These are phyloP conservation scores for Candidula unifasciata DNA, from an alignment of 2,888 invertebrate genomes.

Conservation along the genomic window DNA sequence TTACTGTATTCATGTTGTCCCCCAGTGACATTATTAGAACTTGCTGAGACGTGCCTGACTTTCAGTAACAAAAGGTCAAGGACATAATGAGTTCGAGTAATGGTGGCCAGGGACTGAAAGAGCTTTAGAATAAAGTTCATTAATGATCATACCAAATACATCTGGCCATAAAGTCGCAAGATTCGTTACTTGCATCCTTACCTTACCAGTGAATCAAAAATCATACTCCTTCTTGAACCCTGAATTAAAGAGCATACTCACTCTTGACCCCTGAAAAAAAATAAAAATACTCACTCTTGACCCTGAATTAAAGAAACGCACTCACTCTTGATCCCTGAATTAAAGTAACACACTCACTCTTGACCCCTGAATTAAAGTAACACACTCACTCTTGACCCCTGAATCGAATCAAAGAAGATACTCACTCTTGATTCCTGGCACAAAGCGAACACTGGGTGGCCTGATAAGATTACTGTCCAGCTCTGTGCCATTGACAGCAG, in stretches of 20 bases:
- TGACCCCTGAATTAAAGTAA: slow-evolving; percentile 48
- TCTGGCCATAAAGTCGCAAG: too few relatives aligned
- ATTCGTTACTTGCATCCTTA: too few relatives aligned
- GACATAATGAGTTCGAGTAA: too few relatives aligned
- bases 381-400: slow-evolving; percentile 38
- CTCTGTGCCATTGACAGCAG: slow-evolving; percentile 48
- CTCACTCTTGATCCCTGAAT: slow-evolving; percentile 44
- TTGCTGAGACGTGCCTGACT: too few relatives aligned
- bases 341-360: slow-evolving; percentile 38
- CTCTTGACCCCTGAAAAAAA: slow-evolving; percentile 48
- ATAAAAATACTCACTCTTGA: slow-evolving; percentile 40
- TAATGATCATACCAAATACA: too few relatives aligned
- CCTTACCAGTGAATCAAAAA: too few relatives aligned
- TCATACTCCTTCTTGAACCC: slow-evolving; percentile 32
- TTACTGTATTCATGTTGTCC: too few relatives aligned
- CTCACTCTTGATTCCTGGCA: slow-evolving; percentile 46
- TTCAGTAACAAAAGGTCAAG: too few relatives aligned
- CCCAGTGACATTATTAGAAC: too few relatives aligned
- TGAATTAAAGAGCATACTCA: slow-evolving; percentile 50
- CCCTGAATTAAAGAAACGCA: too few relatives aligned
- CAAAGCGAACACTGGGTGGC: slow-evolving; percentile 50
- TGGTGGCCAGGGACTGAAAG: too few relatives aligned
- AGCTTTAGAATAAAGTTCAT: too few relatives aligned
- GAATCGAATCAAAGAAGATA: not conserved
- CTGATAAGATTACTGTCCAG: slow-evolving; percentile 46